These are phyloP conservation scores for Bos indicus DNA, from an alignment of 2,113 vertebrate genomes.

Conservation along the genomic window DNA sequence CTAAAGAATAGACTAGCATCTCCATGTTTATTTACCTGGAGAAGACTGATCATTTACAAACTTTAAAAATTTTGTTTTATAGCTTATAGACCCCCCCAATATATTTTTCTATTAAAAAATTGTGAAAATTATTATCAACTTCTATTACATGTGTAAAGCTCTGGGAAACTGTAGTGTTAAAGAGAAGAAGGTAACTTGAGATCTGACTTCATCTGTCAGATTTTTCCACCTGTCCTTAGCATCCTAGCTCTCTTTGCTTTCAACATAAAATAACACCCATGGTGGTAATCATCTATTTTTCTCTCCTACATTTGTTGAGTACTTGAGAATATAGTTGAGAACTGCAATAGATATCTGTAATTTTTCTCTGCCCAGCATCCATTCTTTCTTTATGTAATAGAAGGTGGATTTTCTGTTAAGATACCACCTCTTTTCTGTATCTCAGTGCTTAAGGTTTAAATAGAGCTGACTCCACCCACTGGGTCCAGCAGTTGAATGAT, in stretches of 20 bases:
- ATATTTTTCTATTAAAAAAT: constrained; percentile 8
- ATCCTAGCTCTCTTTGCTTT: not conserved
- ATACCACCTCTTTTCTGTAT: not conserved
- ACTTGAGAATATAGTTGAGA: not conserved
- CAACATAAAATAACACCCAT: not conserved
- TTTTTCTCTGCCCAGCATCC: not conserved
- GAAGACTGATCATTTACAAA: not conserved
- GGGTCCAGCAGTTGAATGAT: not conserved
- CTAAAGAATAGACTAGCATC: not conserved
- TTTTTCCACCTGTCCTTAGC: not conserved
- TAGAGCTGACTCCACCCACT: not conserved
- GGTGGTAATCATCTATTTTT: not conserved
- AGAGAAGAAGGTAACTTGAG: not conserved
- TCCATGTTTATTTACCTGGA: not conserved
- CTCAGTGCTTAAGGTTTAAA: not conserved
- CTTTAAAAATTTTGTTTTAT: not conserved
- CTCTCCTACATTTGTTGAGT: not conserved
- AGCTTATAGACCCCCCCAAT: not conserved
- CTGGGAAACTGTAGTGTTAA: not conserved
- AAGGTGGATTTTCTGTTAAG: not conserved
- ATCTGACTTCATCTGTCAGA: not conserved
- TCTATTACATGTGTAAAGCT: not conserved
- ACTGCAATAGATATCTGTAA: not conserved
- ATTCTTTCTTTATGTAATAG: not conserved
- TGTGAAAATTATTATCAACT: not conserved